A percentile compares a stretch with the other conserved stretches of the same genome.
Conservation (phyloP, 2,797 vertebrate species). For the Syngnathus rostellatus region DNA sequence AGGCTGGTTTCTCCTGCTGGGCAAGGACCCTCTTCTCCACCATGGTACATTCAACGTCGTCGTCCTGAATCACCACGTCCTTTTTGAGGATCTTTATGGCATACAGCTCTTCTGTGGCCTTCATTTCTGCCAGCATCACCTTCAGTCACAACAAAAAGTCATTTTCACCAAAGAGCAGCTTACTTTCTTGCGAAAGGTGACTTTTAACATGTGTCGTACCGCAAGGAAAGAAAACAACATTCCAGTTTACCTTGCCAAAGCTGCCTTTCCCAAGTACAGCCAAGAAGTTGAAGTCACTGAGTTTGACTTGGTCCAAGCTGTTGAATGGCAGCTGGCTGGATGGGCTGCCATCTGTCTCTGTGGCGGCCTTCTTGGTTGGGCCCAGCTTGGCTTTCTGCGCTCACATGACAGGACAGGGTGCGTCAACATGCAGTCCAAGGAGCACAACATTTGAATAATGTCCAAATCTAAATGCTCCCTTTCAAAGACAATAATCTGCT, state of each 20-base stretch:
- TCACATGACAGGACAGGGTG: constrained; percentile 34
- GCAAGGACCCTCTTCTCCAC: constrained; percentile 95
- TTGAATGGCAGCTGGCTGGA: constrained; percentile 69
- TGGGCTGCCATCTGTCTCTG: constrained; percentile 70
- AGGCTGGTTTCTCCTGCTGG: constrained; percentile 83
- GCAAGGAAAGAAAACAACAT: too few species aligned
- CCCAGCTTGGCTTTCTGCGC: constrained; percentile 93
- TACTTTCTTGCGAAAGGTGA: not conserved
- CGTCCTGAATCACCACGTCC: constrained; percentile 96
- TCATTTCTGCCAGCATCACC: constrained; percentile 94
- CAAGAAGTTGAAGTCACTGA: constrained; percentile 87
- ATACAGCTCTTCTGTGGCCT: constrained; percentile 78
- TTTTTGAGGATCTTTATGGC: constrained; percentile 98
- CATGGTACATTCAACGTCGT: constrained; percentile 96
- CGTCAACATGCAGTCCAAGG: not conserved
- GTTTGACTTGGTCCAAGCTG: constrained; percentile 83
- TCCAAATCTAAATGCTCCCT: not conserved
- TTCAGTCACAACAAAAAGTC: constrained; percentile 34
- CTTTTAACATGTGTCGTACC: not conserved
- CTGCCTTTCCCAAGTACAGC: constrained; percentile 95
- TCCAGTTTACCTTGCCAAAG: constrained; percentile 82
- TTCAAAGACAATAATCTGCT: not conserved
- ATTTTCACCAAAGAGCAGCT: not conserved
- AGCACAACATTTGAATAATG: not conserved
- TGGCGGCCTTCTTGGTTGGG: constrained; percentile 83